Conservation (phyloP, 2,888 invertebrate species). For the Acrocyrtus sp. region DNA sequence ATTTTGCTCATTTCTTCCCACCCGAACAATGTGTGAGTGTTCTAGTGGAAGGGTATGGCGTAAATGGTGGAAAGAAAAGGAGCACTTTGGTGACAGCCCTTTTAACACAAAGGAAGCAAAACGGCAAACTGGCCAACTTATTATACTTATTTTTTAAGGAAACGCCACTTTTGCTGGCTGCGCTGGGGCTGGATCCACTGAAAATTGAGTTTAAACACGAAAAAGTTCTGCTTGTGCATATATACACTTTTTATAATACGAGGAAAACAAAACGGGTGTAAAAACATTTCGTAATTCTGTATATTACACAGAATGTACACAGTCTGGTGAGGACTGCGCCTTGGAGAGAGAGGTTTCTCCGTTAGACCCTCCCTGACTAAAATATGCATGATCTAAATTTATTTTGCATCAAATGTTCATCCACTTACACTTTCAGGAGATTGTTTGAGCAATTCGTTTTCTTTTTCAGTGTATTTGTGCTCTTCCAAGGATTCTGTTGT, state of each 20-base stretch:
- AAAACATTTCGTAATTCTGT: neutral
- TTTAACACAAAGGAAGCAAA: conserved; percentile 21
- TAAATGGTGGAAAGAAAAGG: neutral
- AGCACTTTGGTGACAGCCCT: conserved; percentile 28
- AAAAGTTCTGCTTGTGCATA: neutral
- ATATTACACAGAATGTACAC: too few species aligned
- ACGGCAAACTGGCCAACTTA: conserved; percentile 35
- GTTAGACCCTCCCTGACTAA: conserved; percentile 4
- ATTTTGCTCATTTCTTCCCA: neutral
- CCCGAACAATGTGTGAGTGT: neutral
- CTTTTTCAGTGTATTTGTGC: conserved; percentile 28
- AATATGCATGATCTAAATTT: conserved; percentile 44
- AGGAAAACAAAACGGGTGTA: neutral
- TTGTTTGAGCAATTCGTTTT: conserved; percentile 25
- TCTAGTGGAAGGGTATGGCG: neutral
- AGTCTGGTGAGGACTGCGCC: too few species aligned
- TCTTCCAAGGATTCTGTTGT: conserved; percentile 18
- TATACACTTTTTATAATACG: neutral
- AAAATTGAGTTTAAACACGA: neutral
- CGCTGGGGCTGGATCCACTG: conserved; percentile 13
- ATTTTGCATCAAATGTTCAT: conserved; percentile 41
- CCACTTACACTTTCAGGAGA: conserved; percentile 32
- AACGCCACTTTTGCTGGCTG: neutral
- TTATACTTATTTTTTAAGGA: conserved; percentile 21
- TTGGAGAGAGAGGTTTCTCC: neutral